Evolutionary conservation across 2,113 vertebrate genomes (phyloP).

Genomic region (rabbit (Oryctolagus cuniculus)): DNA sequence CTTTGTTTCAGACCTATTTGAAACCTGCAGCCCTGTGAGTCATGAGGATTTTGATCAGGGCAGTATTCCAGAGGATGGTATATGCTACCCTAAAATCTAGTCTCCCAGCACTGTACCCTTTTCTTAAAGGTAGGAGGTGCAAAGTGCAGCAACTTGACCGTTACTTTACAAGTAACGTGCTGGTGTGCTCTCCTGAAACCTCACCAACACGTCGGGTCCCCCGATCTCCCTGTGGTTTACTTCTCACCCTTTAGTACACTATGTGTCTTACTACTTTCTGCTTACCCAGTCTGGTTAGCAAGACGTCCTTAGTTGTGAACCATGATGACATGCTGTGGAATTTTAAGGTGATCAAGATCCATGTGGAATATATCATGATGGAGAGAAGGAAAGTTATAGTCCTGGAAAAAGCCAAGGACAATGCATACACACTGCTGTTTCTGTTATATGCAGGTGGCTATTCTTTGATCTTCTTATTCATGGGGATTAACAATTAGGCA

Average conservation of each 20-base stretch:
- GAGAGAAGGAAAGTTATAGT: background rate
- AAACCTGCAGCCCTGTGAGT: conserved; percentile 56
- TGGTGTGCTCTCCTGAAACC: background rate
- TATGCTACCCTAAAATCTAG: background rate
- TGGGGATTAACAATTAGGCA: background rate
- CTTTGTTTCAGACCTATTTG: conserved; percentile 14
- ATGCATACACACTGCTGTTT: background rate
- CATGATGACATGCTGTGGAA: background rate
- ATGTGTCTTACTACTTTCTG: background rate
- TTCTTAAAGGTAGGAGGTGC: background rate
- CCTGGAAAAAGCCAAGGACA: background rate
- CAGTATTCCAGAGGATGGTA: background rate
- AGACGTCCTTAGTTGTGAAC: background rate
- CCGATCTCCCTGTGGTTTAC: background rate
- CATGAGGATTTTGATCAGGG: conserved; percentile 27
- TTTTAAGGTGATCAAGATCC: conserved; percentile 23
- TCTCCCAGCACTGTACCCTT: background rate
- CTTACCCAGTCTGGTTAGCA: background rate
- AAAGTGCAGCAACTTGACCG: conserved; percentile 32
- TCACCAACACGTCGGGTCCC: background rate
- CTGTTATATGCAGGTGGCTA: background rate
- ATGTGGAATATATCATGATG: background rate
- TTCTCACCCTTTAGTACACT: background rate
- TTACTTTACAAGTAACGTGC: background rate
- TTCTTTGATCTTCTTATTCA: conserved; percentile 4